Evolutionary conservation across 2,113 vertebrate species (phyloP).

Genomic region (Dendrocopos noguchii): DNA sequence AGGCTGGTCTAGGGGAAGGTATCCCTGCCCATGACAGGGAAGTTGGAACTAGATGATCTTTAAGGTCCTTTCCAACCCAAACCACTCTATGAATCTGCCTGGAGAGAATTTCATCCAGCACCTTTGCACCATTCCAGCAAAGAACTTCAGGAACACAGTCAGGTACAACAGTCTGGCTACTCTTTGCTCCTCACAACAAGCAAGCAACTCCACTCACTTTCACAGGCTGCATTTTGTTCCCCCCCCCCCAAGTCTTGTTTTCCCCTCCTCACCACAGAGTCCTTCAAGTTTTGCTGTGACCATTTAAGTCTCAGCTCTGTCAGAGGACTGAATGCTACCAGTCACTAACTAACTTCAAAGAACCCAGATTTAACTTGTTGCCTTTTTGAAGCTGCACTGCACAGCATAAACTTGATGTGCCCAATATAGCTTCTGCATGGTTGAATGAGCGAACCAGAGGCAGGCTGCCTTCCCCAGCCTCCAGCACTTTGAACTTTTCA

Average conservation of each 20-base stretch:
- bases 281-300: neutral
- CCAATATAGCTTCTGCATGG: neutral
- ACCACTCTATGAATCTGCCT: neutral
- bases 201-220: neutral
- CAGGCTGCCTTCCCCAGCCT: constrained; percentile 14
- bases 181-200: accelerated
- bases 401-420: constrained; percentile 33
- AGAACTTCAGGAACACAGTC: neutral
- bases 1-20: too few relatives aligned
- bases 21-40: too few relatives aligned
- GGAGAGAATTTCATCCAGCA: neutral
- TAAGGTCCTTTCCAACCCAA: too few relatives aligned
- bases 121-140: too few relatives aligned
- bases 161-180: neutral
- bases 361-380: neutral
- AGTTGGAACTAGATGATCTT: too few relatives aligned
- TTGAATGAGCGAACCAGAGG: constrained; percentile 29
- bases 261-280: neutral
- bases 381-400: constrained; percentile 18
- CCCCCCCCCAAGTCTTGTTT: neutral
- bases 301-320: neutral
- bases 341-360: constrained; percentile 40
- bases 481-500: neutral
- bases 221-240: too few relatives aligned
- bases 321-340: constrained; percentile 8